These are phyloP conservation scores for Formicarius rufipectus DNA, from an alignment of 2,113 vertebrate species.

Conservation along the genomic window DNA sequence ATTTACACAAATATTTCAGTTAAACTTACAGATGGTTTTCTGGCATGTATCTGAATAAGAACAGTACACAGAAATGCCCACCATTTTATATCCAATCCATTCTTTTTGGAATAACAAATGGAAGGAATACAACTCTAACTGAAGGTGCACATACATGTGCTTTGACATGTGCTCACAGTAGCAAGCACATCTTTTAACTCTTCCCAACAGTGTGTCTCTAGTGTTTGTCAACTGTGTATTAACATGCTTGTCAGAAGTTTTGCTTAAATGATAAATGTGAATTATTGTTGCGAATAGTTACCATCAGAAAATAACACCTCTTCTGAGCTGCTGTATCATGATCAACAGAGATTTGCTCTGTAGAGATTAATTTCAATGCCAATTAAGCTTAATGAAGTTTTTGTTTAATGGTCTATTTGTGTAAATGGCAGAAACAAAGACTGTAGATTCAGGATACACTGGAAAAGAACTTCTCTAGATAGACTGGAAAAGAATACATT, in stretches of 20 bases:
- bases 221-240: neutral
- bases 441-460: neutral
- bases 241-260: neutral
- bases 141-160: neutral
- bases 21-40: conserved; percentile 7
- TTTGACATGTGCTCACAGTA: neutral
- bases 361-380: neutral
- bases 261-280: neutral
- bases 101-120: conserved; percentile 1
- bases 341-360: neutral
- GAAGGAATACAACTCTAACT: neutral
- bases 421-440: neutral
- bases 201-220: neutral
- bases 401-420: neutral
- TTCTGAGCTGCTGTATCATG: neutral
- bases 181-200: neutral
- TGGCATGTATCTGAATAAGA: neutral
- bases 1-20: conserved; percentile 19
- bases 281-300: neutral
- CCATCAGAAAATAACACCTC: neutral
- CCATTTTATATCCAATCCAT: neutral
- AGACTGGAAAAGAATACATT: neutral
- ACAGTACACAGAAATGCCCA: neutral
- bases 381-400: neutral
- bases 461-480: neutral